Base-by-base conservation (phyloP, 2,113 vertebrate genomes). In the Coptodon bakossiorum region DNA sequence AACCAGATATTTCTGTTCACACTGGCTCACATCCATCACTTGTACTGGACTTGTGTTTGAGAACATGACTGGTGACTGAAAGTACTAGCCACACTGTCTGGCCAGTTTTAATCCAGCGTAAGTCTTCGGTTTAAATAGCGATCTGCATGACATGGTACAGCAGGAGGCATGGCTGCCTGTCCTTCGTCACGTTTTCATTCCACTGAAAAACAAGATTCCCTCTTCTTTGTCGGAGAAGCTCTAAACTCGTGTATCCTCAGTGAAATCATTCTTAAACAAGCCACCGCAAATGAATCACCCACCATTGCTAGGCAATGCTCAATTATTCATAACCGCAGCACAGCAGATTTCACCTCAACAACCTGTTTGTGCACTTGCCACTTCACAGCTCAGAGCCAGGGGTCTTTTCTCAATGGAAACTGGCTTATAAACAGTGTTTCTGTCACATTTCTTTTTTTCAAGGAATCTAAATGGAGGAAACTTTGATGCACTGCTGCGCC, bases 1-100 rank as follows among this genome's bases (percentile, higher is more conserved):
- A 93, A 94, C 87, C 95, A 95, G 94, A 94, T 94, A 89, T 86
- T 90, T 87, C 80, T 93, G 84, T 91, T 92, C 90, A 88, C 83
- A 36, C 89, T 94, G 93, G 92, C 92, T 82, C 84, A 22, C 86
- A 85, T 91, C 91, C 92, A 92, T 89, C 79, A 71, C 81, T 92
- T 92, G 88, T 88, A 61, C 90, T 92, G 82, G 81, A 93, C 85
- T 50, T n/a, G 56, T 73, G 66, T 85, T 93, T 68, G 85, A 89
- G 86, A 93, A 89, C 91, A 93, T 89, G 92, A 89, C 86, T 80
- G n/a, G 88, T 93, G 85, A 86, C 88, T 93, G 86, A 92, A 88
- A 85, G 61, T 66, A 59, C 50, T 52, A 50, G 61, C 84, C 85
- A 84, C 12, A 29, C 82, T 84, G 86, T 92, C 92, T 89, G 83